These are phyloP conservation scores for Phalacrocorax pelagicus DNA, from an alignment of 2,113 vertebrate species.

Conservation along the genomic window DNA sequence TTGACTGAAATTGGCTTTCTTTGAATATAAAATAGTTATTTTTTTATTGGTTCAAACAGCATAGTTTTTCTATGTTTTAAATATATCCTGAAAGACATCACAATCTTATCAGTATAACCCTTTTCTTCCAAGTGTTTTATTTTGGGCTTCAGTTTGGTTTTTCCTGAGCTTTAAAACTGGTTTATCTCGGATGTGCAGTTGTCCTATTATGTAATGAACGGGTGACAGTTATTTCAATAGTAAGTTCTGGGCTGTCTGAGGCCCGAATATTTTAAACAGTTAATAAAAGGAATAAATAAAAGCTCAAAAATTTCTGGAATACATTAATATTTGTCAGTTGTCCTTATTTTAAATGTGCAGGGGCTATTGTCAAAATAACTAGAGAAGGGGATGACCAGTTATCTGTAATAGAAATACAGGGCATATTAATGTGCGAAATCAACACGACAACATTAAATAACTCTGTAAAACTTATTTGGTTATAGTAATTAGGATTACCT, in stretches of 20 bases:
- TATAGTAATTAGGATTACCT: neutral
- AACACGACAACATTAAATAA: neutral
- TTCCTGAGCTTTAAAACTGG: neutral
- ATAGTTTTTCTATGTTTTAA: neutral
- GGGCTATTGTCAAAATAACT: neutral
- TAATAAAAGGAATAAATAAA: neutral
- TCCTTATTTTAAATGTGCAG: neutral
- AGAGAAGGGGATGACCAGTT: neutral
- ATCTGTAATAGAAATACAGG: neutral
- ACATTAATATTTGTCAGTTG: neutral
- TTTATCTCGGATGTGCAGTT: neutral
- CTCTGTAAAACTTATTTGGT: neutral
- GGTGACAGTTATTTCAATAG: neutral
- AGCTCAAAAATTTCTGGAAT: neutral
- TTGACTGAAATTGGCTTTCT: neutral
- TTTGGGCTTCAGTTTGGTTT: neutral
- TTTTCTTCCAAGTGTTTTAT: neutral
- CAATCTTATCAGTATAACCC: neutral
- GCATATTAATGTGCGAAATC: fast-evolving
- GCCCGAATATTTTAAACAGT: neutral
- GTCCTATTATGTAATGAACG: neutral
- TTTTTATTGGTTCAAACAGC: neutral
- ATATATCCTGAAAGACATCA: neutral
- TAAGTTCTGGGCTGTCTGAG: neutral
- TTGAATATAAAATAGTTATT: neutral